Conservation (phyloP, 2,888 invertebrate species). For the Caenorhabditis doughertyi region DNA sequence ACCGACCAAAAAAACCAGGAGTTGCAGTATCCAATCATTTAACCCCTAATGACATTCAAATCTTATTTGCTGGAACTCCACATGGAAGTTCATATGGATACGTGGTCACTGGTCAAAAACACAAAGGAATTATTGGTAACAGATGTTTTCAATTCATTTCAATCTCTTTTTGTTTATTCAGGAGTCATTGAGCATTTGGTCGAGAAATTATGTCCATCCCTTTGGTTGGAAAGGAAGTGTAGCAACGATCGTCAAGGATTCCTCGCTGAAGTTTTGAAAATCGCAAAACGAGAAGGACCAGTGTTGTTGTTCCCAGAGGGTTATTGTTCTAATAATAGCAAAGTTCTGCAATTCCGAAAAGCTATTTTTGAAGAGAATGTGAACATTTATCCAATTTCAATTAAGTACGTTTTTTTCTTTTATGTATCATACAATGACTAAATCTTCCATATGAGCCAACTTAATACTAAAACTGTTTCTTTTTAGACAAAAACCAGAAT, state of each 20-base stretch:
- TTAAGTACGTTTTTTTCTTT: slow-evolving; percentile 54
- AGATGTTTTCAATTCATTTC: slow-evolving; percentile 9
- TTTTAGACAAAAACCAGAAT: slow-evolving; percentile 65
- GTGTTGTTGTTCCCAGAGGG: slow-evolving; percentile 79
- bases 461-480: neutral
- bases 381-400: slow-evolving; percentile 72
- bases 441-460: too few relatives aligned
- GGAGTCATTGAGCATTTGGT: slow-evolving; percentile 75
- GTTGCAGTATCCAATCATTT: slow-evolving; percentile 78
- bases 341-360: slow-evolving; percentile 73
- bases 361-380: slow-evolving; percentile 71
- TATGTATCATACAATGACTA: too few relatives aligned
- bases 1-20: slow-evolving; percentile 75
- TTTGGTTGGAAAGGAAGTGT: slow-evolving; percentile 77
- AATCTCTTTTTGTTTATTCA: slow-evolving; percentile 30
- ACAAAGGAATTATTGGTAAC: slow-evolving; percentile 73
- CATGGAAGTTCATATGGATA: slow-evolving; percentile 74
- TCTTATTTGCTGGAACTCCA: slow-evolving; percentile 76
- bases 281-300: slow-evolving; percentile 74
- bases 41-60: slow-evolving; percentile 79
- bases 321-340: slow-evolving; percentile 76
- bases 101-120: slow-evolving; percentile 79
- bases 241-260: slow-evolving; percentile 74
- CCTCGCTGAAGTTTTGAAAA: slow-evolving; percentile 70
- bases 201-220: slow-evolving; percentile 74